Base-by-base conservation (phyloP, 2,888 invertebrate species). In the Apomyelois bistriatella region DNA sequence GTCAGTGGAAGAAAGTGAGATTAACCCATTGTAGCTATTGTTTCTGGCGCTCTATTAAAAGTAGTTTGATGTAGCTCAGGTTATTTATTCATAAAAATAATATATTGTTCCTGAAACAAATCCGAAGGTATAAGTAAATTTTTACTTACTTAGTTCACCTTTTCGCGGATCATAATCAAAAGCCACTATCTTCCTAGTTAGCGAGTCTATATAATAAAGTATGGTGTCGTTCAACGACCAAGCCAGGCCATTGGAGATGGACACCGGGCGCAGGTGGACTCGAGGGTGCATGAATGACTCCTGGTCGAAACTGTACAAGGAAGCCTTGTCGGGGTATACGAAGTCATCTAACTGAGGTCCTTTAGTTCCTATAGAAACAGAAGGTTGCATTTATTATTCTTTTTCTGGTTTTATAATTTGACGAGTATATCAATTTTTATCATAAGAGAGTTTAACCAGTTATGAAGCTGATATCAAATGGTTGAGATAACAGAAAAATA, bases 191-290 rank as follows among this genome's bases (percentile, higher is more conserved):
- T 92, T 91, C 53, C 90, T 78, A 0, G 93, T 93, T 0, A 92
- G 82, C 0, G 95, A 94, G 78, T 96, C 96, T 32, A 94, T 93
- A 74, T 94, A 96, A 76, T 94, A 96, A 77, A 96, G 83, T 41
- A 91, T 91, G 17, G 91, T 81, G 66, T 94, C 93, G 62, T 94
- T 93, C 8, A 82, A 77, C 6, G 93, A 92, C 95, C 95, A 96
- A 3, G 92, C 92, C 35, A 96, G 69, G 0, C 96, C 96, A 70
- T 96, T 96, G 40, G 95, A 95, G 48, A 95, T 92, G 28, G 92
- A 88, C 3, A 94, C 91, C 0, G 88, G 86, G 0, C 76, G 74
- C 32, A 85, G 30, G 0, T 76, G 74, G 0, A 74, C 62, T 8
- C 63, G 72, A 0, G 77, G 82, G 1, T 56, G 13, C 0, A 55